phyloP scores from a whole-genome alignment of 2,888 invertebrate genomes.

The Agonopterix subpropinquella region DNA sequence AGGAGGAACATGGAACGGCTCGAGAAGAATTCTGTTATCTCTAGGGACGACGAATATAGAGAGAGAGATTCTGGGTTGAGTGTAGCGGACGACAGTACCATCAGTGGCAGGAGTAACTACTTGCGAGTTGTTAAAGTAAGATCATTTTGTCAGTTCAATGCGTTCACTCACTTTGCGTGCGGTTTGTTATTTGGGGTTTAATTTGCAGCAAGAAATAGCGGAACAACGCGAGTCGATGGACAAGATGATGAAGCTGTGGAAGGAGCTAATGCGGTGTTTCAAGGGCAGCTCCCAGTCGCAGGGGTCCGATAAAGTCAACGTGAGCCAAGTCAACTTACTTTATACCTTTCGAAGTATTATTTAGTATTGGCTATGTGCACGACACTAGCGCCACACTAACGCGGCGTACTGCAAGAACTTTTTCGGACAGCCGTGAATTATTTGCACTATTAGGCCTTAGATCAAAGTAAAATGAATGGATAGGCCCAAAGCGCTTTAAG shows the following conservation, averaged over 20 bases:
- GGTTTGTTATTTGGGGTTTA: no score
- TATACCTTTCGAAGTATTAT: no score
- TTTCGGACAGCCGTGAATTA: no score
- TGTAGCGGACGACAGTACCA: conserved; percentile 55
- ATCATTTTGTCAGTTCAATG: background rate
- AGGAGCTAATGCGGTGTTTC: conserved; percentile 65
- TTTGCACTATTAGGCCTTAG: no score
- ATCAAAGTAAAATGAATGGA: no score
- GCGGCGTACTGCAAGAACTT: no score
- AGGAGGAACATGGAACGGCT: conserved; percentile 40
- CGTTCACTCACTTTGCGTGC: no score
- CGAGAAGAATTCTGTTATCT: conserved; percentile 47
- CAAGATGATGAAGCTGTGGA: conserved; percentile 71
- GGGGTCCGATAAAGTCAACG: background rate
- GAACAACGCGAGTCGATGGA: conserved; percentile 69
- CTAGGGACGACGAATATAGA: conserved; percentile 50
- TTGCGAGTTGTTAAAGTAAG: conserved; percentile 57
- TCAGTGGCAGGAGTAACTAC: conserved; percentile 59
- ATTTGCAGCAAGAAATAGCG: conserved; percentile 57
- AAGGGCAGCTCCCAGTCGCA: conserved; percentile 52
- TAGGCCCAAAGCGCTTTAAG: no score
- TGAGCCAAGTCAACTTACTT: no score
- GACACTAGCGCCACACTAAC: no score
- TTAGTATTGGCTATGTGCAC: no score
- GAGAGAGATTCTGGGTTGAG: conserved; percentile 63